These are phyloP conservation scores for Pinctada fucata DNA, from an alignment of 2,888 invertebrate species.

Conservation along the genomic window DNA sequence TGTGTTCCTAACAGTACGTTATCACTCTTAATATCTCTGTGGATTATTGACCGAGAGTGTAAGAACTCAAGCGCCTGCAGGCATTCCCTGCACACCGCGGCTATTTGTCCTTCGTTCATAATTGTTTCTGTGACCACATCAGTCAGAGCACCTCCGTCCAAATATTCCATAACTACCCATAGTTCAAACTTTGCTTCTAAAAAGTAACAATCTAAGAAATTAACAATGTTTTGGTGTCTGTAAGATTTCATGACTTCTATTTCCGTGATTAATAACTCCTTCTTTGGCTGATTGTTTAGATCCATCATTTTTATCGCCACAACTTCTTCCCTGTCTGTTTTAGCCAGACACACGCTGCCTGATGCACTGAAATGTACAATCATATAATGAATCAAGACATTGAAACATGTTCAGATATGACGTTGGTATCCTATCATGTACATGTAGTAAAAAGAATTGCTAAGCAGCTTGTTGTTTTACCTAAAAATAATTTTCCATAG, in stretches of 20 bases:
- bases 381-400: not conserved
- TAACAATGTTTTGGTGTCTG: conserved; percentile 95
- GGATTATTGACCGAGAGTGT: conserved; percentile 85
- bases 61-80: conserved; percentile 92
- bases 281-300: conserved; percentile 94
- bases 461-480: not conserved
- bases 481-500: too few relatives aligned
- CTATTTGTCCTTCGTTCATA: conserved; percentile 97
- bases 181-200: conserved; percentile 88
- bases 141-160: conserved; percentile 92
- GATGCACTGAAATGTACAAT: conserved; percentile 82
- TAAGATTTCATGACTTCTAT: conserved; percentile 81
- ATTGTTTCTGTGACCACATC: conserved; percentile 98
- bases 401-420: not conserved
- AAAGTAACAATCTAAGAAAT: conserved; percentile 95
- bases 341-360: conserved; percentile 93
- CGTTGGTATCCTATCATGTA: not conserved
- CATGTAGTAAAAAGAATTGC: not conserved
- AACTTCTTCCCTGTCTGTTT: conserved; percentile 84
- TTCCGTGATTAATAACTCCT: conserved; percentile 96
- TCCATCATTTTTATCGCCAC: conserved; percentile 98
- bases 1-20: conserved; percentile 96
- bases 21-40: conserved; percentile 96
- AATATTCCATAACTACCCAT: conserved; percentile 97
- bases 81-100: conserved; percentile 93